Base-by-base conservation (phyloP, 2,113 vertebrate species). In the Calyptommatus sinebrachiatus region DNA sequence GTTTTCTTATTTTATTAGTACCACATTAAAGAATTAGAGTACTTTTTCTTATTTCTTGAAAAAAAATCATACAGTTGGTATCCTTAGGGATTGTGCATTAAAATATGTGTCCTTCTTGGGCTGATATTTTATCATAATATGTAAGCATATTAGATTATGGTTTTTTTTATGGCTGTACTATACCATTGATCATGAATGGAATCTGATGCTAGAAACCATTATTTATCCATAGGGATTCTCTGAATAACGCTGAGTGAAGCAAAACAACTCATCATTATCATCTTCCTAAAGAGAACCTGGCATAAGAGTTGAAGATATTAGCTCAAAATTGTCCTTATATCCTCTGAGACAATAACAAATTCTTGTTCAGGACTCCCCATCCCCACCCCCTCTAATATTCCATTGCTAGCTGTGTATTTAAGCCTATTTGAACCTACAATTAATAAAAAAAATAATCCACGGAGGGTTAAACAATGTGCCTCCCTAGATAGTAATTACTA, bases 131-230 rank as follows among this genome's bases (percentile, higher is more conserved):
- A 61, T 12, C 7, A 29, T 68, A 78, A 61, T 73, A 83, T 31
- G 26, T 73, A 73, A 72, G 6, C 20, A 63, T 67, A 62, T 69
- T 77, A 83, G n/a, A 73, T 66, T 83, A 68, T 61, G 68, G 35
- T 46, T 67, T 73, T 41, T n/a, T 81, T 67, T 73, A 73, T 78
- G 31, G 18, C 9, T 82, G 18, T 66, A 29, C 26, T 72, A 48
- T 26, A 77, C 57, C 61, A 72, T 77, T 72, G 12, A 66, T 82
- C 29, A 72, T 61, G 50, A 22, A 53, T 67, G 62, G 63, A 83
- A 68, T 67, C n/a, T 35, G 73, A 70, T 73, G 53, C 7, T 46
- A 31, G 26, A 66, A 65, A 5, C 35, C 45, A 65, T 67, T 73
- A 73, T 73, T 73, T 73, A 14, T 61, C 31, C 48, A 48, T n/a